Evolutionary conservation across 1,140 invertebrate species (phyloP).

Genomic region (Phocides pigmalion): DNA sequence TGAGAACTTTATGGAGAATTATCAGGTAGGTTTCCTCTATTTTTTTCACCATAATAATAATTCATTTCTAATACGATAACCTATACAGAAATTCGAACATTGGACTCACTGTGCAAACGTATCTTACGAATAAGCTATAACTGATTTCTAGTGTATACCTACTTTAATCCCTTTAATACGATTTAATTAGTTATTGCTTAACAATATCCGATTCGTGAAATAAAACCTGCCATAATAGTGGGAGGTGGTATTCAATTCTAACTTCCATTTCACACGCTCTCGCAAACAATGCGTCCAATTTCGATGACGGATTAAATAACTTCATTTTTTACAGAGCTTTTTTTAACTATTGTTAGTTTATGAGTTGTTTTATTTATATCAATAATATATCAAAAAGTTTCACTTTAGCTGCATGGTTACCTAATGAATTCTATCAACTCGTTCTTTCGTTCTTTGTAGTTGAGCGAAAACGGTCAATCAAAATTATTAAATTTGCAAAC

Average conservation of each 20-base stretch:
- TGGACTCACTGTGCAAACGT: too few species aligned
- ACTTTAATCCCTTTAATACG: not conserved
- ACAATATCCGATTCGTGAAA: slow-evolving; percentile 44
- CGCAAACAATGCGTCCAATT: slow-evolving; percentile 56
- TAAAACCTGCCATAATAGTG: slow-evolving; percentile 39
- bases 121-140: too few species aligned
- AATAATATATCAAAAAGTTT: slow-evolving; percentile 35
- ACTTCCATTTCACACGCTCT: slow-evolving; percentile 59
- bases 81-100: too few species aligned
- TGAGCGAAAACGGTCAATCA: slow-evolving; percentile 3
- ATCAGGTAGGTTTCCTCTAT: too few species aligned
- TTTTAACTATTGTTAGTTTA: slow-evolving; percentile 32
- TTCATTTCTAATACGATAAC: not conserved
- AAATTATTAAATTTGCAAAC: slow-evolving; percentile 12
- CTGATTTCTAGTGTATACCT: too few species aligned
- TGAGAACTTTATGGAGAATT: too few species aligned
- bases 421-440: slow-evolving; percentile 16
- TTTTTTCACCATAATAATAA: too few species aligned
- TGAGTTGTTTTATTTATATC: slow-evolving; percentile 37
- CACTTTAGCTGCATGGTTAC: slow-evolving; percentile 16
- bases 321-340: slow-evolving; percentile 35
- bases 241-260: slow-evolving; percentile 43
- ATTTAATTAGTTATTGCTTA: slow-evolving; percentile 35
- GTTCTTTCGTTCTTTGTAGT: not conserved
- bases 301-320: slow-evolving; percentile 54